Evolutionary conservation across 2,888 invertebrate genomes (phyloP).

Genomic region (Epirrhoe tristata): DNA sequence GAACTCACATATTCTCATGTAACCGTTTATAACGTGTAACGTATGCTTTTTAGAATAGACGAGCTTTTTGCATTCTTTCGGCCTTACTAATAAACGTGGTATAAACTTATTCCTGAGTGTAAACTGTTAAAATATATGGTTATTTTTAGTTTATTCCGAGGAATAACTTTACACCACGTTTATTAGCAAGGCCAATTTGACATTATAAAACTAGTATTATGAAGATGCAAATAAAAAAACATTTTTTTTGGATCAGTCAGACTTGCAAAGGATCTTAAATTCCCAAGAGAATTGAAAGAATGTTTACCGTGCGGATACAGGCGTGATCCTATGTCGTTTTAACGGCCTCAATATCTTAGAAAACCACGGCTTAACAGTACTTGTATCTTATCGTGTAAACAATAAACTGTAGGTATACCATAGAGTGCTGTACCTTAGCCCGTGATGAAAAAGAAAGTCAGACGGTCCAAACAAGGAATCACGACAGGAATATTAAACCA

Average conservation of each 20-base stretch:
- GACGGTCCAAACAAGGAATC: conserved; percentile 60
- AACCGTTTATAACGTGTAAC: not conserved
- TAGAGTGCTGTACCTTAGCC: conserved; percentile 59
- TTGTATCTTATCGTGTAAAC: conserved; percentile 23
- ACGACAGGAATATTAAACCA: conserved; percentile 67
- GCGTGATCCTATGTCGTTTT: too few relatives aligned
- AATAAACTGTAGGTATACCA: conserved; percentile 68
- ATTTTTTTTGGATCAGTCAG: too few relatives aligned
- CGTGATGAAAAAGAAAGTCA: conserved; percentile 60
- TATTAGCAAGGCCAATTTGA: too few relatives aligned
- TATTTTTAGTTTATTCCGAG: too few relatives aligned
- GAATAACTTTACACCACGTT: too few relatives aligned
- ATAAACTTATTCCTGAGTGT: too few relatives aligned
- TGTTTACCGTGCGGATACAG: too few relatives aligned
- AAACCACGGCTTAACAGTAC: not conserved
- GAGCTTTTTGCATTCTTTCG: not conserved
- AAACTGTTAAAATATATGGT: too few relatives aligned
- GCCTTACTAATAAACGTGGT: not conserved
- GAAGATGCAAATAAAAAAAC: too few relatives aligned
- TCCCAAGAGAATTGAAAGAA: too few relatives aligned
- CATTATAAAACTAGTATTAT: too few relatives aligned
- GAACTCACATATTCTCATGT: conserved; percentile 2
- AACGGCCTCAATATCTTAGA: not conserved
- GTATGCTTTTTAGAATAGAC: not conserved
- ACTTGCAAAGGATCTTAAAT: too few relatives aligned